phyloP scores from a whole-genome alignment of 2,888 invertebrate genomes.

The Lithophane leautieri region DNA sequence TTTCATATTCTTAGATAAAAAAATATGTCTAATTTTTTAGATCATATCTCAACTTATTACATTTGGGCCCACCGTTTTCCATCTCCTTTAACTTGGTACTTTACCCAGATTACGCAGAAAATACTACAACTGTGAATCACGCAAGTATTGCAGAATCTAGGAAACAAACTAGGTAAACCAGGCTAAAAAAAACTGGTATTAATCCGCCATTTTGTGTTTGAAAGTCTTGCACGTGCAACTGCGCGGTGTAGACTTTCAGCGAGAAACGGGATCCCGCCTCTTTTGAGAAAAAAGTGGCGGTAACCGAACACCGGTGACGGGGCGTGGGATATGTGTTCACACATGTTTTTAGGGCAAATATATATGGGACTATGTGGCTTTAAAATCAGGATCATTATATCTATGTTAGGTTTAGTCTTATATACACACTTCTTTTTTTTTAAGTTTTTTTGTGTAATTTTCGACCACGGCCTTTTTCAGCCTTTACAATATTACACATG shows the following conservation, averaged over 20 bases:
- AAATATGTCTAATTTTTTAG: too few relatives aligned
- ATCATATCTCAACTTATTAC: too few relatives aligned
- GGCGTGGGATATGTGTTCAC: conserved; percentile 68
- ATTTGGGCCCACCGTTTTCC: too few relatives aligned
- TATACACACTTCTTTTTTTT: neutral
- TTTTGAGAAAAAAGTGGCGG: conserved; percentile 78
- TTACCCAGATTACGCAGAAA: conserved; percentile 47
- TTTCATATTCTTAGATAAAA: too few relatives aligned
- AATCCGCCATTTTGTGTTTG: conserved; percentile 62
- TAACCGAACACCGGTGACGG: conserved; percentile 80
- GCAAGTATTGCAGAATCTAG: conserved; percentile 45
- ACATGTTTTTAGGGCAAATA: conserved; percentile 49
- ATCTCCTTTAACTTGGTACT: conserved; percentile 30
- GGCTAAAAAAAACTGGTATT: conserved; percentile 33
- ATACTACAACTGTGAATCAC: conserved; percentile 49
- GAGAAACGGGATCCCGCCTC: conserved; percentile 85
- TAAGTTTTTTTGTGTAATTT: neutral
- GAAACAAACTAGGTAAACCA: conserved; percentile 33
- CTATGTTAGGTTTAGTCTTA: conserved; percentile 3
- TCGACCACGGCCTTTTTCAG: neutral
- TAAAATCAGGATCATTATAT: neutral
- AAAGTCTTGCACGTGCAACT: conserved; percentile 82
- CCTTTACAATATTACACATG: neutral
- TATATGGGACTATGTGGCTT: neutral
- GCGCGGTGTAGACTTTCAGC: conserved; percentile 86